Conservation (phyloP, 1,140 invertebrate genomes). For the Laupala kohalensis region DNA sequence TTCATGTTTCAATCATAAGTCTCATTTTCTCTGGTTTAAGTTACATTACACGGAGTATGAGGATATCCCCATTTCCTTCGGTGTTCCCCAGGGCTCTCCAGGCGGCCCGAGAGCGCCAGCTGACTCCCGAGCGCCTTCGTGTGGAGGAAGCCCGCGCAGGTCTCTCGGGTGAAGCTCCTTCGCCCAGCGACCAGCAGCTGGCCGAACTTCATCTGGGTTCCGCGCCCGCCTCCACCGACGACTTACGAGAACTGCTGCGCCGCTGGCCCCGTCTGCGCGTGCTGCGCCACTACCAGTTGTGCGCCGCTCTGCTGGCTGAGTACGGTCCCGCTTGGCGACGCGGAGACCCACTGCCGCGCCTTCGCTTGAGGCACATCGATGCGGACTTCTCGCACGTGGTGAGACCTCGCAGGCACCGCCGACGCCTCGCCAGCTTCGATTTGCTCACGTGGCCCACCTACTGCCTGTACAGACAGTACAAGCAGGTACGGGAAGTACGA, state of each 20-base stretch:
- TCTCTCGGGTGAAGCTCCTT: not conserved
- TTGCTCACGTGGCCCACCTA: not conserved
- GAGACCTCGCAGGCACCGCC: not conserved
- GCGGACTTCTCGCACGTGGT: conserved; percentile 26
- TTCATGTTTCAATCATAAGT: too few species aligned
- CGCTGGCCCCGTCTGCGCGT: conserved; percentile 15
- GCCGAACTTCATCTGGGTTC: conserved; percentile 20
- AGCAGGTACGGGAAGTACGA: not conserved
- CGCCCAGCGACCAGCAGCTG: not conserved
- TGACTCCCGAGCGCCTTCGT: not conserved
- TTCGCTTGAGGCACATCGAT: conserved; percentile 22
- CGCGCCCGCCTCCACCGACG: conserved; percentile 12
- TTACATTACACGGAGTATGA: too few species aligned
- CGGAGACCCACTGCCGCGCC: conserved; percentile 12
- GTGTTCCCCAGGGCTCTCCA: not conserved
- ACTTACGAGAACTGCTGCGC: conserved; percentile 17
- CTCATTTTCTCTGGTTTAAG: too few species aligned
- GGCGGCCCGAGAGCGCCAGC: not conserved
- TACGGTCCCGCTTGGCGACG: conserved; percentile 19
- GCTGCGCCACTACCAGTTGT: conserved; percentile 23
- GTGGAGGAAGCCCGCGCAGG: not conserved
- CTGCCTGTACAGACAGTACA: not conserved
- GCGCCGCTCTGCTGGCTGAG: conserved; percentile 18
- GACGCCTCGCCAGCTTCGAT: not conserved
- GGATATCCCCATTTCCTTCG: too few species aligned